Evolutionary conservation across 1,140 invertebrate genomes (phyloP), one percentile per base, ranked within the genome.

Genomic region (Tetragnatha versicolor): DNA sequence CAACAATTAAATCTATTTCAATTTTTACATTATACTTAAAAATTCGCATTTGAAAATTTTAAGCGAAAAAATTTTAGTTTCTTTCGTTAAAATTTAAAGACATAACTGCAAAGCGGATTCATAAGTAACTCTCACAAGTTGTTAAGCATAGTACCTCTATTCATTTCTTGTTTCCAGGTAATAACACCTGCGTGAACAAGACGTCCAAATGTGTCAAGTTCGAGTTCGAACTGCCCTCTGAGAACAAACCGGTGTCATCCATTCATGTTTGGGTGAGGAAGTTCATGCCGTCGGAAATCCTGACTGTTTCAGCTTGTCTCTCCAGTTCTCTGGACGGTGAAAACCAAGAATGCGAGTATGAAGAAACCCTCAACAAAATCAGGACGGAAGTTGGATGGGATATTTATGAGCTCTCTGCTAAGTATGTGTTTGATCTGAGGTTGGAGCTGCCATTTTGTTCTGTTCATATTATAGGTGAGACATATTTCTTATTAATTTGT

Each of bases 181-280:
- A 68, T n/a, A 22, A 7, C 4, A 22, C 14, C 2, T 68, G 65
- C 29, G 17, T 17, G 3, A 68, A 68, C 35, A 45, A 49, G 3
- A 49, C 65, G 22, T 6, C 7, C 20, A n/a, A n/a, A n/a, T 68
- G 65, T 51, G 27, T n/a, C 20, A 47, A 29, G 35, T 68, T 25
- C n/a, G 42, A 68, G 29, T 68, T 33, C 17, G n/a, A 68, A 20
- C 37, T 68, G 6, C 25, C 65, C 3, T 5, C 42, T 9, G 65
- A 31, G 2, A 49, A 22, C 65, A 47, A 51, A 35, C 17, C 35
- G 7, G 27, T 68, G 4, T 31, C 39, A 10, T 68, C 45, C 17
- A 51, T 68, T 17, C 27, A 68, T 22, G 20, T 68, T n/a, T 49
- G 65, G 45, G 20, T 68, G 4, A 25, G 35, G n/a, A 68, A 68